Conservation (phyloP, 1,140 invertebrate species). For the Brachionus koreanus region DNA sequence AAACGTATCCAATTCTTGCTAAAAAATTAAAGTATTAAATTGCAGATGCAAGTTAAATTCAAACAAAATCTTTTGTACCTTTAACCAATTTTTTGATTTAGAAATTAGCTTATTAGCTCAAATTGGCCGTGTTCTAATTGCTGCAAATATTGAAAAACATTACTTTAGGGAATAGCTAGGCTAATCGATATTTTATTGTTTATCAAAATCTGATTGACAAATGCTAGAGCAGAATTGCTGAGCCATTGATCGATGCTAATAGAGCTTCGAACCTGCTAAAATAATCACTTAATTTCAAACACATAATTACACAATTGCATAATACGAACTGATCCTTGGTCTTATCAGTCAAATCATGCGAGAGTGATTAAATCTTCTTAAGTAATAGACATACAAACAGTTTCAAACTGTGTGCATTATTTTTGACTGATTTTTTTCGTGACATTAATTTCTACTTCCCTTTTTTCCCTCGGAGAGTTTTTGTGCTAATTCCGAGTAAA, state of each 20-base stretch:
- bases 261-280: constrained; percentile 19
- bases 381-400: background rate
- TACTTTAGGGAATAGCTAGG: background rate
- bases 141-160: background rate
- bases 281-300: constrained; percentile 40
- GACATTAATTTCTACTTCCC: constrained; percentile 21
- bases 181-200: constrained; percentile 38
- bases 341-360: constrained; percentile 21
- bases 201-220: constrained; percentile 20
- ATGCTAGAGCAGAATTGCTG: background rate
- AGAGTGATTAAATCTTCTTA: background rate
- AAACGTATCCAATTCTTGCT: background rate
- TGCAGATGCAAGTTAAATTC: constrained; percentile 6
- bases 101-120: constrained; percentile 34
- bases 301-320: constrained; percentile 33
- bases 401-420: constrained; percentile 29
- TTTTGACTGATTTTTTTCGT: background rate
- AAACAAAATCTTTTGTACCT: background rate
- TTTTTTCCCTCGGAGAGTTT: background rate
- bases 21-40: constrained; percentile 29
- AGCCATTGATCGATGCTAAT: background rate
- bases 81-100: background rate
- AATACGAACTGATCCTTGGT: background rate
- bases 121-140: constrained; percentile 31
- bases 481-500: background rate